These are phyloP conservation scores for Diabrotica balteata DNA, from an alignment of 2,888 invertebrate species.

Conservation along the genomic window DNA sequence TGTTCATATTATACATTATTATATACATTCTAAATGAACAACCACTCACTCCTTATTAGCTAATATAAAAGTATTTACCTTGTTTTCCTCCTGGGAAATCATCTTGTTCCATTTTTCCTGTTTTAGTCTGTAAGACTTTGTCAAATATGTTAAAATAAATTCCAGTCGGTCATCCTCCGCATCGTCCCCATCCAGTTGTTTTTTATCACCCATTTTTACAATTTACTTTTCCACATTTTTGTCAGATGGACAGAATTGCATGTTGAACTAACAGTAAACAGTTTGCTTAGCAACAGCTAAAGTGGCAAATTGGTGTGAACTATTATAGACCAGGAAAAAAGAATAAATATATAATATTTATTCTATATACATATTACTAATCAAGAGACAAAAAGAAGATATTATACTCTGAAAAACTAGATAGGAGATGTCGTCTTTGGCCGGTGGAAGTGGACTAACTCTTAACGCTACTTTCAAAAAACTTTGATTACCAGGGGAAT, in stretches of 20 bases:
- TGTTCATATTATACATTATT: no score
- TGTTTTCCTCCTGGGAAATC: constrained; percentile 73
- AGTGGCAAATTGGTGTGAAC: constrained; percentile 6
- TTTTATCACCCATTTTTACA: constrained; percentile 44
- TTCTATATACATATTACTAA: no score
- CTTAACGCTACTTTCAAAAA: no score
- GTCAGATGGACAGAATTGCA: constrained; percentile 16
- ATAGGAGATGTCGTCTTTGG: no score
- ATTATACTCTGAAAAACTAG: no score
- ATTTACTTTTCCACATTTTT: constrained; percentile 1
- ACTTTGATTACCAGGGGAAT: no score
- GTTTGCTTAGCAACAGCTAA: constrained; percentile 47
- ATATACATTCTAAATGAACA: no score
- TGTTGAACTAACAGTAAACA: constrained; percentile 43
- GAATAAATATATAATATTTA: no score
- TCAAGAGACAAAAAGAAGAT: no score
- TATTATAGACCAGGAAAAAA: background rate
- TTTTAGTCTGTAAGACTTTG: constrained; percentile 79
- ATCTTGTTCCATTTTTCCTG: constrained; percentile 89
- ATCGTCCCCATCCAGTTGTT: constrained; percentile 59
- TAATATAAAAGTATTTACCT: constrained; percentile 59
- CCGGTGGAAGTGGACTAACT: no score
- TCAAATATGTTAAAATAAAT: constrained; percentile 78
- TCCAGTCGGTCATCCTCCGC: constrained; percentile 75
- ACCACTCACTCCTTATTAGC: no score